Conservation (phyloP, 2,888 invertebrate species). For the Willowsia nigromaculata region DNA sequence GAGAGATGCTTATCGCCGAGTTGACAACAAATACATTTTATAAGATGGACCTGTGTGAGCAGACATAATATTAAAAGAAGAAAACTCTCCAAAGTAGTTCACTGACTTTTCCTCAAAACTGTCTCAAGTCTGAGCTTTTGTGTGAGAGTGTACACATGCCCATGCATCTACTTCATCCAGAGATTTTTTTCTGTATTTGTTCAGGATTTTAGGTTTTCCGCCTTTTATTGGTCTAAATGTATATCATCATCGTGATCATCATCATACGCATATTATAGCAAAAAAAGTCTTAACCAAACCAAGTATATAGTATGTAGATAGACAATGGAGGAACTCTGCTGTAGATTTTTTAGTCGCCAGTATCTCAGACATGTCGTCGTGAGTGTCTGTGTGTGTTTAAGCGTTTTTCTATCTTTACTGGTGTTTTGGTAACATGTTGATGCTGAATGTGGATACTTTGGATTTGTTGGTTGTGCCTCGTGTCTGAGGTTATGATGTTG, state of each 20-base stretch:
- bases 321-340: background rate
- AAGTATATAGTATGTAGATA: background rate
- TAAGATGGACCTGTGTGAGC: background rate
- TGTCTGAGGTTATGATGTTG: constrained; percentile 29
- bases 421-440: constrained; percentile 21
- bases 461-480: constrained; percentile 13
- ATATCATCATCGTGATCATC: background rate
- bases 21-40: background rate
- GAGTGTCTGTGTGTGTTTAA: background rate
- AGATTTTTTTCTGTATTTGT: constrained; percentile 43
- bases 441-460: constrained; percentile 30
- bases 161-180: background rate
- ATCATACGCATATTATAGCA: background rate
- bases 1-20: constrained; percentile 12
- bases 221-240: constrained; percentile 25
- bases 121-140: background rate
- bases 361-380: background rate
- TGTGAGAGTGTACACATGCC: background rate
- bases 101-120: constrained; percentile 20
- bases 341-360: background rate
- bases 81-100: constrained; percentile 4
- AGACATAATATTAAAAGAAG: constrained; percentile 18
- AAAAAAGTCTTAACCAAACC: too few species aligned
- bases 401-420: too few species aligned
- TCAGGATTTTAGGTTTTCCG: constrained; percentile 43